Conservation (phyloP, 1,140 invertebrate genomes). For the Trichomalopsis sarcophagae region DNA sequence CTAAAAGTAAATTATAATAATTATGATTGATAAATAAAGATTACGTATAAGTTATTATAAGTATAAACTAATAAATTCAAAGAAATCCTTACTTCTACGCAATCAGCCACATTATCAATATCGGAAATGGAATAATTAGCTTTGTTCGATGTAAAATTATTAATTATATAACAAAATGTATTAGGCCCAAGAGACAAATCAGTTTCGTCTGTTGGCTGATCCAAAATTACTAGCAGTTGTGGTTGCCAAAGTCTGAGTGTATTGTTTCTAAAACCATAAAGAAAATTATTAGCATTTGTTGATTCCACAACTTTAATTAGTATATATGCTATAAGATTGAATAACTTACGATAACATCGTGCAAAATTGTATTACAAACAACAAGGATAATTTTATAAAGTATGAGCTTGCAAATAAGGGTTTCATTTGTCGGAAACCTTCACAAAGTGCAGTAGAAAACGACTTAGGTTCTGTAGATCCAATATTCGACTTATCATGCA, state of each 20-base stretch:
- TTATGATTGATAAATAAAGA: neutral
- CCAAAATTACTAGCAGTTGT: conserved; percentile 77
- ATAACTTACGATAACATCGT: conserved; percentile 74
- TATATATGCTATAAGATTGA: neutral
- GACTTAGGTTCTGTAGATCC: neutral
- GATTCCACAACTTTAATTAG: neutral
- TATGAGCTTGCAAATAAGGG: conserved; percentile 71
- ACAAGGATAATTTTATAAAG: conserved; percentile 67
- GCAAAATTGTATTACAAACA: conserved; percentile 70
- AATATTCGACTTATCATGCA: conserved; percentile 53
- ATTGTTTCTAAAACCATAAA: conserved; percentile 68
- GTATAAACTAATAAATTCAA: neutral
- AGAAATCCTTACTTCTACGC: conserved; percentile 42
- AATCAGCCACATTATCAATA: conserved; percentile 16
- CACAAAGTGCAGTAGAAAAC: conserved; percentile 36
- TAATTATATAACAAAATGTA: conserved; percentile 66
- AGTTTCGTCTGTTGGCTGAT: conserved; percentile 56
- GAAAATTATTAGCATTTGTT: conserved; percentile 40
- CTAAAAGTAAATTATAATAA: conserved; percentile 43
- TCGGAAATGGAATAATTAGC: neutral
- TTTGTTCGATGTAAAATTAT: conserved; percentile 51
- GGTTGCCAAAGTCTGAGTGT: conserved; percentile 77
- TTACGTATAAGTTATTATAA: too few relatives aligned
- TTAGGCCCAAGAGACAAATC: conserved; percentile 16
- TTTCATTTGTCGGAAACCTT: conserved; percentile 71